Percentiles rank a stretch among this genome's conserved stretches.
These are phyloP conservation scores for Acanthopleura granulata DNA, from an alignment of 2,888 invertebrate species.

Conservation along the genomic window DNA sequence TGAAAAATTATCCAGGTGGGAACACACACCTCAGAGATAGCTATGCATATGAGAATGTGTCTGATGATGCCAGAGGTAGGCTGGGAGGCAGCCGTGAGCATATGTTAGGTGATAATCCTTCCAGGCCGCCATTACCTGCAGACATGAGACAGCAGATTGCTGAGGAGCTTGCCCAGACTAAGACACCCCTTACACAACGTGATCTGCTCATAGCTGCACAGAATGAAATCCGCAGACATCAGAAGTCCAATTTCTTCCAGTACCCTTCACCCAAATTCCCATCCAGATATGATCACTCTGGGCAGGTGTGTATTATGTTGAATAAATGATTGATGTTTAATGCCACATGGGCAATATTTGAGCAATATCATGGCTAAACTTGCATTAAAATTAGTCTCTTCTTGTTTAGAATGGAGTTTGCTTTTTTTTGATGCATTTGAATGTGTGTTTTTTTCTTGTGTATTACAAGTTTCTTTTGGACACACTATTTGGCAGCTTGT, in stretches of 20 bases:
- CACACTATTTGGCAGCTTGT: too few species aligned
- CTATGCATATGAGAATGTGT: constrained; percentile 34
- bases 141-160: constrained; percentile 55
- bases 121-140: constrained; percentile 61
- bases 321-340: too few species aligned
- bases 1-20: constrained; percentile 16
- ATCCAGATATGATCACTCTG: constrained; percentile 3
- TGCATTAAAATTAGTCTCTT: too few species aligned
- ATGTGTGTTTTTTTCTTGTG: too few species aligned
- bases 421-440: too few species aligned
- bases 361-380: too few species aligned
- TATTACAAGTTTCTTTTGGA: too few species aligned
- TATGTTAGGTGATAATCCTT: constrained; percentile 30
- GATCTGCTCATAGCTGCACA: constrained; percentile 51
- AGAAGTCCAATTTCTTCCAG: constrained; percentile 53
- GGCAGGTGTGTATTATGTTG: too few species aligned
- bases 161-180: constrained; percentile 55
- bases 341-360: too few species aligned
- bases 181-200: constrained; percentile 54
- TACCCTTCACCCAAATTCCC: constrained; percentile 52
- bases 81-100: too few species aligned
- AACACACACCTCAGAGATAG: constrained; percentile 46
- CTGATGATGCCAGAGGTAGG: neutral
- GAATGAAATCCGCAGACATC: constrained; percentile 48
- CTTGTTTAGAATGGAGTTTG: too few species aligned